Conservation (phyloP, 1,140 invertebrate genomes). For the Brachionus manjavacas region DNA sequence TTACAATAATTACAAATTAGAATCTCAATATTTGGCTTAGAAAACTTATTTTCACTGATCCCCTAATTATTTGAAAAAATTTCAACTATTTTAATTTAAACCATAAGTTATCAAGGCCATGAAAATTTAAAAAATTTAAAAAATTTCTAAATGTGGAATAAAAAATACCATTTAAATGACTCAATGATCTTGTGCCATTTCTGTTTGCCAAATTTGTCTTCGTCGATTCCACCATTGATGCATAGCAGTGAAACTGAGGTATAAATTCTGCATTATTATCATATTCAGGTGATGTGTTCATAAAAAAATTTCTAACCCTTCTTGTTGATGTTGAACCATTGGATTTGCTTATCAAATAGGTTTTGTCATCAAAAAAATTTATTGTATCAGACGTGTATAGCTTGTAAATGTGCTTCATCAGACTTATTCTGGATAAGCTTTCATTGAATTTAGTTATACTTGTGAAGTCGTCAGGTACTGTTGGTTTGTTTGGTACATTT, state of each 20-base stretch:
- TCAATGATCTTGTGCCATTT: background rate
- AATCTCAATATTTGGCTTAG: background rate
- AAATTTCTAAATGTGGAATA: background rate
- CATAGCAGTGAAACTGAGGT: background rate
- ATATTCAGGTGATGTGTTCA: constrained; percentile 24
- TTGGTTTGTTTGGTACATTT: background rate
- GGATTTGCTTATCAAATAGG: background rate
- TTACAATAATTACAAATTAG: background rate
- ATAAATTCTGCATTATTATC: constrained; percentile 14
- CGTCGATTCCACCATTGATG: background rate
- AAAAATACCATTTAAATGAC: background rate
- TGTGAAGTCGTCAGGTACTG: background rate
- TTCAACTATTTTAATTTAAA: background rate
- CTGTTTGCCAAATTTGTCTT: background rate
- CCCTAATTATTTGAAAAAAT: background rate
- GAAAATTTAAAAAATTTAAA: background rate
- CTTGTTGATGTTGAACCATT: background rate
- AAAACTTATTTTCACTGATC: background rate
- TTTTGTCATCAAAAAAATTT: constrained; percentile 18
- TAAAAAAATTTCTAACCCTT: background rate
- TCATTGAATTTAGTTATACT: background rate
- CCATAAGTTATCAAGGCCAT: background rate
- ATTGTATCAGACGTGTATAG: constrained; percentile 3
- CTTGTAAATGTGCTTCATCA: background rate
- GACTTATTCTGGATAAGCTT: background rate